Conservation (phyloP, 1,140 invertebrate genomes). For the Pseudomyrmex cubaensis region DNA sequence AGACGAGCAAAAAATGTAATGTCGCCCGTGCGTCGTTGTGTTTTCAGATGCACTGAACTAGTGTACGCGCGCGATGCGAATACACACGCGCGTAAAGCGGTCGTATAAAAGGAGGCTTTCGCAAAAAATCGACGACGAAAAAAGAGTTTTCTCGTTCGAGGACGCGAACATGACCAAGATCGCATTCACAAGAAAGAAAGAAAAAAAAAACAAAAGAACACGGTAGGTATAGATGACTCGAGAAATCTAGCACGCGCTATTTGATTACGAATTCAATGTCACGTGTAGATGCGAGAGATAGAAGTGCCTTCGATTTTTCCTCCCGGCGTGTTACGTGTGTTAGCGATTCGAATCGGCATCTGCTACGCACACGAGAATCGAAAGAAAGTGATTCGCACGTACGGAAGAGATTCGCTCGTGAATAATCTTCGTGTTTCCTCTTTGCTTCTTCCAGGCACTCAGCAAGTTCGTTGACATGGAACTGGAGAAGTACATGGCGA, state of each 20-base stretch:
- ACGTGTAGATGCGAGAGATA: neutral
- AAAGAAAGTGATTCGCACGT: too few species aligned
- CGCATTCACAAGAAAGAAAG: slow-evolving; percentile 24
- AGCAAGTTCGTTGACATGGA: slow-evolving; percentile 77
- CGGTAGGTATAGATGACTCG: slow-evolving; percentile 39
- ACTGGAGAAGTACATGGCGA: slow-evolving; percentile 87
- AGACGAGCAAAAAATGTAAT: slow-evolving; percentile 35
- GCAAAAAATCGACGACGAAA: neutral
- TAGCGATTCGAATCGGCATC: neutral
- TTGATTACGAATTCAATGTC: slow-evolving; percentile 22
- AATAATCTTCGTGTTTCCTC: neutral
- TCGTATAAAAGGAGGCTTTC: slow-evolving; percentile 11
- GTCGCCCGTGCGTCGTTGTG: slow-evolving; percentile 42
- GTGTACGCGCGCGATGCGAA: too few species aligned
- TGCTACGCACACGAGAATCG: neutral
- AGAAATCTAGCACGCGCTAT: slow-evolving; percentile 9
- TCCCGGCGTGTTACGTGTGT: neutral
- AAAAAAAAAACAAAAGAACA: neutral
- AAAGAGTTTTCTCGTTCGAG: slow-evolving; percentile 41
- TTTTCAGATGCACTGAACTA: slow-evolving; percentile 34
- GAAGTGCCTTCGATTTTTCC: slow-evolving; percentile 9
- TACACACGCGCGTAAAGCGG: slow-evolving; percentile 27
- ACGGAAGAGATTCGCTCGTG: neutral
- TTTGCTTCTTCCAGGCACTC: slow-evolving; percentile 72
- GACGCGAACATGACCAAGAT: slow-evolving; percentile 36